Conservation (phyloP, 2,113 vertebrate species). For the Stegastes partitus region DNA sequence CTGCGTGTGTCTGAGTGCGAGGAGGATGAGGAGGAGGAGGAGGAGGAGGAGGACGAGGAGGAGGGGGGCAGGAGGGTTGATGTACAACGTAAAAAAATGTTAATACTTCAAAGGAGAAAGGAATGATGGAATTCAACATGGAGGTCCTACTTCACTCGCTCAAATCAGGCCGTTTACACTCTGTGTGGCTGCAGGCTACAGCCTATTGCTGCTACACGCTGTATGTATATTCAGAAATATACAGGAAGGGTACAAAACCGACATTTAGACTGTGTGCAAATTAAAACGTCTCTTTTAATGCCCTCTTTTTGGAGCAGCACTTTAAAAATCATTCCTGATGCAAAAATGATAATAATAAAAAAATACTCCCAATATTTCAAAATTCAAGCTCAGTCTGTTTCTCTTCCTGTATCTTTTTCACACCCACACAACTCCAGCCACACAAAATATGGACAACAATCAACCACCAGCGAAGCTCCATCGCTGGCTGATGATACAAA, state of each 20-base stretch:
- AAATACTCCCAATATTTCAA: slow-evolving; percentile 29
- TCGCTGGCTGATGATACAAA: slow-evolving; percentile 12
- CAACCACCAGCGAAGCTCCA: slow-evolving; percentile 22
- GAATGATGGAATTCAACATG: slow-evolving; percentile 72
- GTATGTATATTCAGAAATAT: slow-evolving; percentile 48
- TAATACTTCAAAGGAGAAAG: slow-evolving; percentile 74
- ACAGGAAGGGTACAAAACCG: slow-evolving; percentile 52
- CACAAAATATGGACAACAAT: slow-evolving; percentile 47
- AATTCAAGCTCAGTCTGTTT: slow-evolving; percentile 20
- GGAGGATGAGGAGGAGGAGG: slow-evolving; percentile 22
- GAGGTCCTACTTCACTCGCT: slow-evolving; percentile 55
- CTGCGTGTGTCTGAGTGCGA: slow-evolving; percentile 38
- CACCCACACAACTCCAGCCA: slow-evolving; percentile 23
- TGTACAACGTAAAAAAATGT: slow-evolving; percentile 58
- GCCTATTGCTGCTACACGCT: slow-evolving; percentile 34
- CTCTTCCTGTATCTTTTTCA: slow-evolving; percentile 4
- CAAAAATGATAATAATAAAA: slow-evolving; percentile 20
- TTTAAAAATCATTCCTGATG: slow-evolving; percentile 29
- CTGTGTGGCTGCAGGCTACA: slow-evolving; percentile 57
- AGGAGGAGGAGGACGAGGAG: slow-evolving; percentile 17
- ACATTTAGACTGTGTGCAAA: slow-evolving; percentile 55
- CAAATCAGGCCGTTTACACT: slow-evolving; percentile 58
- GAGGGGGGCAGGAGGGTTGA: slow-evolving; percentile 28
- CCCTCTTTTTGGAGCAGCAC: slow-evolving; percentile 16
- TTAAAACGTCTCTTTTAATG: slow-evolving; percentile 60